These are phyloP conservation scores for Pterostichus madidus DNA, from an alignment of 2,888 invertebrate species.

Conservation along the genomic window DNA sequence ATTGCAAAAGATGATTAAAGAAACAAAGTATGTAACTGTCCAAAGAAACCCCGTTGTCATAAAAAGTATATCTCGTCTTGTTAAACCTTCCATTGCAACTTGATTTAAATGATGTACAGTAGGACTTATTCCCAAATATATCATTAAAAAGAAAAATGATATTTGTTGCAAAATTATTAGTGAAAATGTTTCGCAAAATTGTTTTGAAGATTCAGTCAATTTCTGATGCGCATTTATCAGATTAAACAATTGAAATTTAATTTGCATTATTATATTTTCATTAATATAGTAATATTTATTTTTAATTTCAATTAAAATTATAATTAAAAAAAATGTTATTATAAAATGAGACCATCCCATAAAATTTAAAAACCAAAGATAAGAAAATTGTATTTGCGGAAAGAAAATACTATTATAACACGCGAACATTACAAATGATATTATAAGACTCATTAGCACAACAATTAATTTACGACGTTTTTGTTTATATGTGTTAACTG, in stretches of 20 bases:
- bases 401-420: background rate
- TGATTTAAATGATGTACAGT: background rate
- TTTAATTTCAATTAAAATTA: slow-evolving; percentile 19
- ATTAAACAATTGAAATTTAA: background rate
- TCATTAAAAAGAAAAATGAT: background rate
- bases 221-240: slow-evolving; percentile 2
- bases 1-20: background rate
- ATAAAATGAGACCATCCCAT: background rate
- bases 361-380: background rate
- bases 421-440: no score
- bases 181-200: background rate
- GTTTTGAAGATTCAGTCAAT: background rate
- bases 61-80: no score
- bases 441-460: background rate
- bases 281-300: slow-evolving; percentile 1
- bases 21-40: background rate
- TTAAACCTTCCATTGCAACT: background rate
- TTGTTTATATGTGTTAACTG: background rate
- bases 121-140: no score
- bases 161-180: background rate
- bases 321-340: background rate
- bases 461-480: background rate
- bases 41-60: background rate
- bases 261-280: background rate
- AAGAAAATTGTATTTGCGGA: background rate